These are phyloP conservation scores for Picathartes gymnocephalus DNA, from an alignment of 2,113 vertebrate genomes.

Conservation along the genomic window DNA sequence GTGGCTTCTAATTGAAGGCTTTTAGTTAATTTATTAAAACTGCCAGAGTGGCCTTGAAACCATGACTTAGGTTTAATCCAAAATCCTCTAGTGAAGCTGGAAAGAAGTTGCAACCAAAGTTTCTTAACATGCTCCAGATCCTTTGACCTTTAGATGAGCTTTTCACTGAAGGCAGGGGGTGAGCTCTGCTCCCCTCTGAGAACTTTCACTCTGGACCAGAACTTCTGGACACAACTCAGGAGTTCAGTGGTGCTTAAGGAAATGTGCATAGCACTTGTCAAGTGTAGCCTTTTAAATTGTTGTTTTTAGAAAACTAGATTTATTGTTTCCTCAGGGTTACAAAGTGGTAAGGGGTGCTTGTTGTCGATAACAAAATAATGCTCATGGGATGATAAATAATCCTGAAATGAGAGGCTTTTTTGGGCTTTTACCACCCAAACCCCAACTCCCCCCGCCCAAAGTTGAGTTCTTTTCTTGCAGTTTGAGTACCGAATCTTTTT, in stretches of 20 bases:
- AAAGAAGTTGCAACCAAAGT: neutral
- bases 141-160: neutral
- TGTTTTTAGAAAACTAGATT: neutral
- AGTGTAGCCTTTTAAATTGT: neutral
- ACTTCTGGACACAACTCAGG: neutral
- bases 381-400: neutral
- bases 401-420: neutral
- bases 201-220: neutral
- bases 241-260: neutral
- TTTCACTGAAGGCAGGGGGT: neutral
- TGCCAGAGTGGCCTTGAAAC: neutral
- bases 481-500: neutral
- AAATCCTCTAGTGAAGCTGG: constrained; percentile 1
- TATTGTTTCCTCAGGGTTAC: neutral
- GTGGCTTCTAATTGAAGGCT: constrained; percentile 1
- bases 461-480: neutral
- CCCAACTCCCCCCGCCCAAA: neutral
- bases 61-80: neutral
- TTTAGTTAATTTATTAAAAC: constrained; percentile 19
- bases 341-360: neutral
- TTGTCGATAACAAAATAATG: neutral
- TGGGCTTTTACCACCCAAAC: neutral
- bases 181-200: neutral
- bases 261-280: neutral
- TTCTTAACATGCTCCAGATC: neutral